Base-by-base conservation (phyloP, 2,888 invertebrate genomes). In the Fragum whitleyi region DNA sequence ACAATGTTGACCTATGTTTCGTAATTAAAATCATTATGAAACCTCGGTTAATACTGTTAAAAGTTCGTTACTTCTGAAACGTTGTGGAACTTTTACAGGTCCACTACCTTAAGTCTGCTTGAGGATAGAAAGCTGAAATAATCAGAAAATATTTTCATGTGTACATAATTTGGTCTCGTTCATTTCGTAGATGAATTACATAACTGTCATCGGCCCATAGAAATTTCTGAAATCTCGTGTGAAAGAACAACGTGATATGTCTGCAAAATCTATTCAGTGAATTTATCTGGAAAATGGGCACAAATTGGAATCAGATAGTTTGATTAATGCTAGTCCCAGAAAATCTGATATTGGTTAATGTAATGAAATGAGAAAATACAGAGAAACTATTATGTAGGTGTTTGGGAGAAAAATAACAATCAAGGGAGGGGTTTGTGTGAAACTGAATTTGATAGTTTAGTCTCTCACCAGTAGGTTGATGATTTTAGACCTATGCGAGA, bases 241-340 rank as follows among this genome's bases (percentile, higher is more conserved):
- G 47, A 47, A 47, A 47, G 47, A 9, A 47, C 47, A 47, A 47
- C 19, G 2, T 47, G 47, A 47, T 19, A 19, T 47, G 47, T 47
- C 19, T 47, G 19, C n/a, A 19, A 47, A 47, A 3, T 47, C 47
- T 47, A 19, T 47, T 57, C 57, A 23, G 57, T 57, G 26, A 57
- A 57, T 9, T 21, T n/a, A 57, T 21, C 57, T 57, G n/a, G 57
- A 26, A 57, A 61, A 61, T 26, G 32, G 32, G 61, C n/a, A 29
- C 61, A 61, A 61, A 61, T 61, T 61, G 61, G 61, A 61, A 61
- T 61, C 61, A 23, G 61, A 61, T 61, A 61, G 28, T 61, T 61
- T 61, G 61, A 61, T 61, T 28, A 61, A 61, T 61, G 61, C 19
- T 26, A 23, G 23, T 14, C 32, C 32, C 32, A n/a, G 61, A 28